Percentiles rank a stretch among this genome's conserved stretches.
Conservation (phyloP, 2,113 vertebrate genomes). For the Amblyopsis rosae region DNA sequence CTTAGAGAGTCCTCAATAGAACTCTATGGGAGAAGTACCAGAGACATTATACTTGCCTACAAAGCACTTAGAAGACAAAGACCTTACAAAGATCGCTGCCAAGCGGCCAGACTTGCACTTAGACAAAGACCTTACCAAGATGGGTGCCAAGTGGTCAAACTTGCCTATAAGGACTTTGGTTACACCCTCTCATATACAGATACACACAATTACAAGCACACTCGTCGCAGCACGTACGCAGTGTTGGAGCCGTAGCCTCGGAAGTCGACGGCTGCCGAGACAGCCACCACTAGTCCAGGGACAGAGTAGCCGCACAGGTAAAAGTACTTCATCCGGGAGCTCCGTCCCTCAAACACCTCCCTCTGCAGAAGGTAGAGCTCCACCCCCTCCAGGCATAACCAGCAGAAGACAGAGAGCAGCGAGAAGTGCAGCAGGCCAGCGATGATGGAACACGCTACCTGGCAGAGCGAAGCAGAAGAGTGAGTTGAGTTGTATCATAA, state of each 20-base stretch:
- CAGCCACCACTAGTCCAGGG: constrained; percentile 87
- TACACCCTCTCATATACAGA: not conserved
- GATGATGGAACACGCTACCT: constrained; percentile 89
- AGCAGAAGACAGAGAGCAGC: constrained; percentile 90
- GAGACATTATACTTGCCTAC: too few relatives aligned
- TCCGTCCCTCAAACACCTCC: constrained; percentile 89
- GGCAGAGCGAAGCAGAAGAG: not conserved
- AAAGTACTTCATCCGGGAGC: constrained; percentile 88
- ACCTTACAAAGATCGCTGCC: too few relatives aligned
- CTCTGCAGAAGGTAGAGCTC: constrained; percentile 90
- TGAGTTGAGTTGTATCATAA: too few relatives aligned
- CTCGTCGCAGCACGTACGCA: constrained; percentile 75
- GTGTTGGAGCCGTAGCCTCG: constrained; percentile 89
- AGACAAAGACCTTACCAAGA: too few relatives aligned
- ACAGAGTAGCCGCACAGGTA: constrained; percentile 90
- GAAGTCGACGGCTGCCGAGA: constrained; percentile 90
- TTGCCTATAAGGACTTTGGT: too few relatives aligned
- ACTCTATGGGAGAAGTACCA: too few relatives aligned
- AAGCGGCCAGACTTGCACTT: too few relatives aligned
- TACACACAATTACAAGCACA: constrained; percentile 16
- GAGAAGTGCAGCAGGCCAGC: constrained; percentile 90
- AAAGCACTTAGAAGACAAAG: too few relatives aligned
- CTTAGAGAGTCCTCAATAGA: too few relatives aligned
- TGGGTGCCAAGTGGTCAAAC: too few relatives aligned
- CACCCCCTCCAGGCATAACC: constrained; percentile 90